Evolutionary conservation across 2,888 invertebrate species (phyloP), one percentile per base, ranked within the genome.

Genomic region (Diabrotica balteata): DNA sequence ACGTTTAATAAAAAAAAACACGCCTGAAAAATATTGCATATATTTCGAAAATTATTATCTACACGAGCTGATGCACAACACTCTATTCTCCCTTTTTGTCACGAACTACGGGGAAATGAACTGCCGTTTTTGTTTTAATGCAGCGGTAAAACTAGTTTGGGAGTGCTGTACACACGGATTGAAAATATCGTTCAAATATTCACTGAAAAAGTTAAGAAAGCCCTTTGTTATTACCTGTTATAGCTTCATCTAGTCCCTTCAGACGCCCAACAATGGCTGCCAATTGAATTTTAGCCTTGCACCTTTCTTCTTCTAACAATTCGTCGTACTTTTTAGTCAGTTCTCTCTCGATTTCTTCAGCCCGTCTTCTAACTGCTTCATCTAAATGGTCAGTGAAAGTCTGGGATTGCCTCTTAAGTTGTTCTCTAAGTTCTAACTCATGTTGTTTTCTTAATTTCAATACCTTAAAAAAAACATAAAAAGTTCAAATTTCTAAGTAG

Each of bases 341-440:
- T 59, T 80, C 78, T 42, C 87, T 83, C 64, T 87, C 86, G 58
- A 88, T 77, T 80, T 88, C 88, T 54, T 78, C 76, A 72, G 87
- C 87, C 47, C 84, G 85, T 8, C 84, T 75, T 6, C 85, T 83
- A 10, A 97, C 84, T 1, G 90, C 91, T 77, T 93, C 93, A 53
- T 88, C 87, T 68, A 94, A 81, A 73, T 94, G 91, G 80, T 96
- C 96, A 59, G 90, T 87, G 82, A 97, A 96, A 0, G 95, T 91
- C 77, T 95, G 94, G 2, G 92, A 89, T 79, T 97, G 96, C 61
- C 93, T 88, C 80, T 93, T 93, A 68, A 98, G 82, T 78, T 95
- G 92, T 10, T 89, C 87, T 54, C 93, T 90, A 66, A 96, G 83
- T 69, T 92, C 91, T 58, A 87, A 87, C 79, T 96, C 92, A 43